phyloP scores from a whole-genome alignment of 2,797 vertebrate genomes.

The Pelodytes ibericus region DNA sequence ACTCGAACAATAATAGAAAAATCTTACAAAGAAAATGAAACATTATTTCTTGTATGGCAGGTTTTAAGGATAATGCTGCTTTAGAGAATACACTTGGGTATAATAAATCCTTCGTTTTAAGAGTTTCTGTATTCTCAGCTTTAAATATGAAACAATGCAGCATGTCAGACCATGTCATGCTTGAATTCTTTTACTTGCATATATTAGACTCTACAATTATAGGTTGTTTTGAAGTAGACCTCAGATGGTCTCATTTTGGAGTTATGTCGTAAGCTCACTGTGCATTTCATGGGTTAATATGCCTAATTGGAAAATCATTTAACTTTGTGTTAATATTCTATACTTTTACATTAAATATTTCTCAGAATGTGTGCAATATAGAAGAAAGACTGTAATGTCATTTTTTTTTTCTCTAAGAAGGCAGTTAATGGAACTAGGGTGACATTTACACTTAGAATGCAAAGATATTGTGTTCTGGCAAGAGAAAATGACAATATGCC shows the following conservation, averaged over 20 bases:
- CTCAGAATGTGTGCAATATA: neutral
- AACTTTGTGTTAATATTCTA: neutral
- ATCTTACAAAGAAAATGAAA: neutral
- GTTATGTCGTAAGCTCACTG: neutral
- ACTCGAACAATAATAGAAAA: neutral
- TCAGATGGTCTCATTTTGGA: neutral
- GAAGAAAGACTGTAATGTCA: constrained; percentile 19
- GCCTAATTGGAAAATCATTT: neutral
- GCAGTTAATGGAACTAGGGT: constrained; percentile 41
- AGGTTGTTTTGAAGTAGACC: constrained; percentile 13
- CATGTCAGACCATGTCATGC: constrained; percentile 13
- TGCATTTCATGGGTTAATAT: neutral
- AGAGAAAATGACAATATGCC: constrained; percentile 37
- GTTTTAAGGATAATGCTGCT: constrained; percentile 24
- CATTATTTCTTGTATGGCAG: constrained; percentile 4
- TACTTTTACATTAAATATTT: constrained; percentile 28
- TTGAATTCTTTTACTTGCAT: constrained; percentile 24
- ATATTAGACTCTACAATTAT: constrained; percentile 14
- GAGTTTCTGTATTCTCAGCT: constrained; percentile 17
- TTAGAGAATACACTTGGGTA: constrained; percentile 2
- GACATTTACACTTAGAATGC: constrained; percentile 34
- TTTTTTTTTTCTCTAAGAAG: constrained; percentile 27
- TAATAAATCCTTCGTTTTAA: constrained; percentile 3
- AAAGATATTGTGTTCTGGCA: constrained; percentile 23
- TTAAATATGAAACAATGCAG: constrained; percentile 16